Percentiles rank a stretch among this genome's conserved stretches.
Conservation (phyloP, 2,797 vertebrate species). For the Rhodeus uyekii region DNA sequence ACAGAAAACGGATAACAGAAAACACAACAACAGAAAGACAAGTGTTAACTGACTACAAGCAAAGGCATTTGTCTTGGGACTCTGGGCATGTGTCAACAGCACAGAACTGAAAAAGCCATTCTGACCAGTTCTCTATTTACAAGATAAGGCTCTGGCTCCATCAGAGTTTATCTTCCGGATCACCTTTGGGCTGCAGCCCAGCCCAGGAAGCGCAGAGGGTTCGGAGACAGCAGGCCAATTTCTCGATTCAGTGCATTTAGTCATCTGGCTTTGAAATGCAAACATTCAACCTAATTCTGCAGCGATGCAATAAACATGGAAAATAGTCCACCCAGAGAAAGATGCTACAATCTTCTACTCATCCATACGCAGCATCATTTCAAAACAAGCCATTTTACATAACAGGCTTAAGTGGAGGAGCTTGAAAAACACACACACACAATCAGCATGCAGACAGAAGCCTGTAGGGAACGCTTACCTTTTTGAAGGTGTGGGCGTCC, state of each 20-base stretch:
- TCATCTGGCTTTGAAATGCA: slow-evolving; percentile 44
- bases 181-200: slow-evolving; percentile 51
- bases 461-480: slow-evolving; percentile 78
- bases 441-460: slow-evolving; percentile 51
- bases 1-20: not conserved
- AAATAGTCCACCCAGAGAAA: slow-evolving; percentile 14
- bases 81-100: not conserved
- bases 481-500: slow-evolving; percentile 88
- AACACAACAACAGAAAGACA: not conserved
- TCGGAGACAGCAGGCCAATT: slow-evolving; percentile 47
- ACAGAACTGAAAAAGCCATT: slow-evolving; percentile 32
- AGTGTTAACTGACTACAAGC: not conserved
- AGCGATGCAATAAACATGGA: slow-evolving; percentile 19
- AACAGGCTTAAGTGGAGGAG: slow-evolving; percentile 48
- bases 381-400: slow-evolving; percentile 43
- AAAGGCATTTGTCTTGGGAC: slow-evolving; percentile 9
- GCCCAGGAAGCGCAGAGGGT: slow-evolving; percentile 14
- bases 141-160: slow-evolving; percentile 62
- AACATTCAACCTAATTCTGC: slow-evolving; percentile 35
- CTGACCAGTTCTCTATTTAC: slow-evolving; percentile 54
- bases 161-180: slow-evolving; percentile 67
- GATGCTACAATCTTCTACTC: slow-evolving; percentile 20
- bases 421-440: slow-evolving; percentile 33
- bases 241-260: slow-evolving; percentile 46
- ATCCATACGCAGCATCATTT: slow-evolving; percentile 15